These are phyloP conservation scores for Apaloderma vittatum DNA, from an alignment of 2,113 vertebrate species.

Conservation along the genomic window DNA sequence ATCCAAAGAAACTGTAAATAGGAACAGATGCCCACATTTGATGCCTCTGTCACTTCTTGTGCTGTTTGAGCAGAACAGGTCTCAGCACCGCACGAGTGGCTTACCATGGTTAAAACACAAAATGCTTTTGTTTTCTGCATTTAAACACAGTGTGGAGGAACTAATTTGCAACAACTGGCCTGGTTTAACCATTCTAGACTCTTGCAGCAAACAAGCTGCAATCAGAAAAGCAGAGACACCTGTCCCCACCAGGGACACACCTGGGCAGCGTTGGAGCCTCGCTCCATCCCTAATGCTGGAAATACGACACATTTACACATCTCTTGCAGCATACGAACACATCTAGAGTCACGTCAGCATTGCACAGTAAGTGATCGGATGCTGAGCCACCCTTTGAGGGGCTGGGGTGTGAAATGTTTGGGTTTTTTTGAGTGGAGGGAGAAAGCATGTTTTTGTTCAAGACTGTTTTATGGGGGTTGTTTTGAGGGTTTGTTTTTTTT, in stretches of 20 bases:
- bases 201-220: not conserved
- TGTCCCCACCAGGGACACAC: not conserved
- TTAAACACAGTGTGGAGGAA: not conserved
- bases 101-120: not conserved
- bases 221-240: not conserved
- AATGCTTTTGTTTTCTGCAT: not conserved
- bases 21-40: accelerated
- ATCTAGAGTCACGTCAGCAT: no score
- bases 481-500: no score
- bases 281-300: not conserved
- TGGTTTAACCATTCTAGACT: not conserved
- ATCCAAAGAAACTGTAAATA: accelerated
- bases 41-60: not conserved
- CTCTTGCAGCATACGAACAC: not conserved
- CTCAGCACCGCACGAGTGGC: not conserved
- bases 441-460: not conserved
- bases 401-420: not conserved
- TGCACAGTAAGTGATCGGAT: not conserved
- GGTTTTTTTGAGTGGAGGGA: no score
- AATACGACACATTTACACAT: not conserved
- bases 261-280: not conserved
- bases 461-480: not conserved
- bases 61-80: accelerated
- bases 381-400: no score
- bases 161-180: not conserved